A percentile compares a stretch with the other conserved stretches of the same genome.
These are phyloP conservation scores for Bostrychus sinensis DNA, from an alignment of 2,113 vertebrate species.

Conservation along the genomic window DNA sequence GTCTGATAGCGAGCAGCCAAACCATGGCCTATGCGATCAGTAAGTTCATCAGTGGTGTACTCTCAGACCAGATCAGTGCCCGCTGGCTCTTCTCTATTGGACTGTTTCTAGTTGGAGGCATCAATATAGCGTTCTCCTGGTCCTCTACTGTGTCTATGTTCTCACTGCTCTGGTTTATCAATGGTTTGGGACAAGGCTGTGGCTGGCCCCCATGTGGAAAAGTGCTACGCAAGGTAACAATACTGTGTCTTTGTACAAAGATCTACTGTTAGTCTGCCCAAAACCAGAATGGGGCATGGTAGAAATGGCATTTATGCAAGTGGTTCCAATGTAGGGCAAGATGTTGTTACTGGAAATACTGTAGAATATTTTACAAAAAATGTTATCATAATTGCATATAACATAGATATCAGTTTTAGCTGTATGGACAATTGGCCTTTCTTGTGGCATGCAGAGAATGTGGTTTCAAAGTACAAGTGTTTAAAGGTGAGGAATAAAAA, in stretches of 20 bases:
- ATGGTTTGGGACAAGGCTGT: constrained; percentile 94
- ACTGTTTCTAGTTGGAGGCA: constrained; percentile 89
- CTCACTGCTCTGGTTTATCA: constrained; percentile 92
- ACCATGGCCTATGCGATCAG: constrained; percentile 95
- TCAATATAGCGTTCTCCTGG: constrained; percentile 91
- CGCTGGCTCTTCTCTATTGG: constrained; percentile 95
- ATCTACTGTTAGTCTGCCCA: too few relatives aligned
- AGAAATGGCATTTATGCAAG: too few relatives aligned
- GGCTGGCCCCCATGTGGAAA: constrained; percentile 98
- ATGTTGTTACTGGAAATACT: too few relatives aligned
- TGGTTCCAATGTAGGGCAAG: too few relatives aligned
- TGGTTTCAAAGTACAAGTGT: constrained; percentile 4
- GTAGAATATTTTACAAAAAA: too few relatives aligned
- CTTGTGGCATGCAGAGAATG: not conserved
- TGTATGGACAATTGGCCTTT: not conserved
- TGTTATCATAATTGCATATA: too few relatives aligned
- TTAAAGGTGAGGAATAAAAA: constrained; percentile 61
- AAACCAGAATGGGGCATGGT: too few relatives aligned
- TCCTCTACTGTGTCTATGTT: constrained; percentile 87
- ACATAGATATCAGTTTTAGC: too few relatives aligned
- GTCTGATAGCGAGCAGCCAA: constrained; percentile 96
- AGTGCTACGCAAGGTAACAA: constrained; percentile 89
- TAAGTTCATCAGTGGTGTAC: constrained; percentile 95
- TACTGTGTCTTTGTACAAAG: not conserved
- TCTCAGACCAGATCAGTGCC: constrained; percentile 92